phyloP scores from a whole-genome alignment of 2,113 vertebrate genomes.

The Syrrhaptes paradoxus region DNA sequence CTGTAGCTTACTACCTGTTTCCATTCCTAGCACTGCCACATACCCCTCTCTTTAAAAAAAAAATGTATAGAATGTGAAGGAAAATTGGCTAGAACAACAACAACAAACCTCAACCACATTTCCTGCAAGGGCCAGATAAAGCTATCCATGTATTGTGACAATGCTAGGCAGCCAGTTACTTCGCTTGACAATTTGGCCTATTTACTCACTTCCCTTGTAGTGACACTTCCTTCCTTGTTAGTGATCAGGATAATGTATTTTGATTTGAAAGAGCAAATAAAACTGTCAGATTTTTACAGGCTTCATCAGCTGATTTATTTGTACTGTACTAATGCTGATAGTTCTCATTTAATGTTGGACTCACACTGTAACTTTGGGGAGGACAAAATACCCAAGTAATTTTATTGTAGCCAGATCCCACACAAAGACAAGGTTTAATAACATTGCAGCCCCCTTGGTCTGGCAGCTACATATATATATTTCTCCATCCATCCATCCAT shows the following conservation, averaged over 20 bases:
- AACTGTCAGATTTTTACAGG: not conserved
- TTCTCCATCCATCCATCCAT: not conserved
- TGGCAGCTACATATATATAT: not conserved
- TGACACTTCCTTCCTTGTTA: not conserved
- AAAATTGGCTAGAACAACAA: not conserved
- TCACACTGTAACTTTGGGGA: not conserved
- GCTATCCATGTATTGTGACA: not conserved
- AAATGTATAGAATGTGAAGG: not conserved
- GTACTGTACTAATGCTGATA: not conserved
- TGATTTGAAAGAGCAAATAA: not conserved
- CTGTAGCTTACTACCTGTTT: not conserved
- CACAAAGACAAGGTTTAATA: not conserved
- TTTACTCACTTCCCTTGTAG: not conserved
- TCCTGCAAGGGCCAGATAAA: not conserved
- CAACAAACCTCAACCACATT: not conserved
- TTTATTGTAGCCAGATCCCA: not conserved
- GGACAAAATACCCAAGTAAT: not conserved
- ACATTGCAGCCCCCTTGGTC: not conserved
- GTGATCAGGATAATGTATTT: not conserved
- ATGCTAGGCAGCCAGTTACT: not conserved
- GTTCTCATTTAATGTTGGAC: not conserved
- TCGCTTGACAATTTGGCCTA: not conserved
- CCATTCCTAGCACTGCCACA: not conserved
- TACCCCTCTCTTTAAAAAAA: not conserved
- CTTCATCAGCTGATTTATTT: not conserved